phyloP scores from a whole-genome alignment of 2,888 invertebrate genomes.

The Rhagonycha fulva region DNA sequence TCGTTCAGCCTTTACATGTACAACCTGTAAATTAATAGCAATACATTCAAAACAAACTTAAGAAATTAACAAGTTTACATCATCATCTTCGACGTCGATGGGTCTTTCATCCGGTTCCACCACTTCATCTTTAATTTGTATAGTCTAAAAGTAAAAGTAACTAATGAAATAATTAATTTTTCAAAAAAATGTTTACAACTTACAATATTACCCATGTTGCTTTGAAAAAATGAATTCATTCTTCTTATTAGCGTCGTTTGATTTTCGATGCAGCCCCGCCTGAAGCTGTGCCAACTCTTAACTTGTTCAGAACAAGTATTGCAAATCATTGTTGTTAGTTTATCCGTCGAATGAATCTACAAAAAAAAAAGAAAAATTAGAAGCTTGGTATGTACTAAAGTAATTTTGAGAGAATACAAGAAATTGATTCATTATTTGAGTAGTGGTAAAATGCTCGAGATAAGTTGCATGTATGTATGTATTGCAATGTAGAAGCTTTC shows the following conservation, averaged over 20 bases:
- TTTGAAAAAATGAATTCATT: constrained; percentile 47
- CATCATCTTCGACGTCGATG: constrained; percentile 6
- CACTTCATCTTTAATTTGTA: constrained; percentile 48
- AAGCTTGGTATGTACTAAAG: neutral
- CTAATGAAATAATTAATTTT: neutral
- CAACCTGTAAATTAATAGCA: constrained; percentile 34
- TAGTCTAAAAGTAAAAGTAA: constrained; percentile 35
- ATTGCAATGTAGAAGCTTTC: too few species aligned
- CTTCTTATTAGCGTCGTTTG: constrained; percentile 68
- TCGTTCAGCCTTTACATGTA: constrained; percentile 47
- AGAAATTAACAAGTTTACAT: neutral
- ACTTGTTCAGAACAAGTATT: constrained; percentile 66
- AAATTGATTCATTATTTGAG: too few species aligned
- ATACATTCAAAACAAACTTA: neutral
- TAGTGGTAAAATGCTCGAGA: too few species aligned
- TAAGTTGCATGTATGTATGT: too few species aligned
- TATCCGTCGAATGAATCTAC: constrained; percentile 68
- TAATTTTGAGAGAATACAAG: too few species aligned
- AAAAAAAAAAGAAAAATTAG: constrained; percentile 49
- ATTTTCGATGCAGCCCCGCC: constrained; percentile 65
- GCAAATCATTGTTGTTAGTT: constrained; percentile 69
- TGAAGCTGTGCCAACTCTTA: constrained; percentile 70
- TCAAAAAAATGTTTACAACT: neutral
- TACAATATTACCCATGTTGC: constrained; percentile 7
- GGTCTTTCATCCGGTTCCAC: constrained; percentile 5